These are phyloP conservation scores for Jordanella pulchra DNA, from an alignment of 2,797 vertebrate species.

Conservation along the genomic window DNA sequence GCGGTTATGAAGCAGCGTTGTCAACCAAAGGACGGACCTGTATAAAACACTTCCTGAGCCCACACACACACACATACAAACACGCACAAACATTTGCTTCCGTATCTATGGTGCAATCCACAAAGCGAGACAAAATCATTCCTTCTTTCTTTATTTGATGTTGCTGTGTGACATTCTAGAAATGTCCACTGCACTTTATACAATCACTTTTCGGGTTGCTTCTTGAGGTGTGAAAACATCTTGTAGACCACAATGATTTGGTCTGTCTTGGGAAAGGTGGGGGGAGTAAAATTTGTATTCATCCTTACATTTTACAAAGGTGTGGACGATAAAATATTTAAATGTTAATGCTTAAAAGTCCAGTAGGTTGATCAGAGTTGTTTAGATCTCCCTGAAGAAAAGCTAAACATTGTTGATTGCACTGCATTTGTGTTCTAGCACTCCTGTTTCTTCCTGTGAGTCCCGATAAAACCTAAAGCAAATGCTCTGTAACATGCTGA, in stretches of 20 bases:
- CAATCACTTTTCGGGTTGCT: constrained; percentile 28
- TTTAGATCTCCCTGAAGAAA: constrained; percentile 44
- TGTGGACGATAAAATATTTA: constrained; percentile 15
- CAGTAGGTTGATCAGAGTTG: constrained; percentile 46
- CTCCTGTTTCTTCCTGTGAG: constrained; percentile 47
- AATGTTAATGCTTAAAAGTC: constrained; percentile 14
- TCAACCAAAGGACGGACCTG: constrained; percentile 66
- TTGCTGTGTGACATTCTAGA: constrained; percentile 18
- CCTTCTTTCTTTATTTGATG: constrained; percentile 35
- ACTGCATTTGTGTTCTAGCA: constrained; percentile 33
- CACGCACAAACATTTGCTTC: constrained; percentile 6
- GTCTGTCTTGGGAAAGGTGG: constrained; percentile 23
- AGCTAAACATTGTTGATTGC: constrained; percentile 44
- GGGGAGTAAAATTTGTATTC: constrained; percentile 28
- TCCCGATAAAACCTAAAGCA: constrained; percentile 35
- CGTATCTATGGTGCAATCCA: constrained; percentile 13
- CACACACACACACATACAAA: constrained; percentile 11
- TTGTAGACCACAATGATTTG: constrained; percentile 31
- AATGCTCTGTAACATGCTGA: not conserved
- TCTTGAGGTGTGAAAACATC: constrained; percentile 20
- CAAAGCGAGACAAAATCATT: constrained; percentile 40
- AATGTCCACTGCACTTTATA: constrained; percentile 43
- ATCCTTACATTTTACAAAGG: constrained; percentile 32
- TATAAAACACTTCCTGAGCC: constrained; percentile 48
- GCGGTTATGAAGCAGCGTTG: constrained; percentile 69